Evolutionary conservation across 35 echinoderm and acorn worm genomes (phyloP).

Genomic region (Apostichopus californicus): DNA sequence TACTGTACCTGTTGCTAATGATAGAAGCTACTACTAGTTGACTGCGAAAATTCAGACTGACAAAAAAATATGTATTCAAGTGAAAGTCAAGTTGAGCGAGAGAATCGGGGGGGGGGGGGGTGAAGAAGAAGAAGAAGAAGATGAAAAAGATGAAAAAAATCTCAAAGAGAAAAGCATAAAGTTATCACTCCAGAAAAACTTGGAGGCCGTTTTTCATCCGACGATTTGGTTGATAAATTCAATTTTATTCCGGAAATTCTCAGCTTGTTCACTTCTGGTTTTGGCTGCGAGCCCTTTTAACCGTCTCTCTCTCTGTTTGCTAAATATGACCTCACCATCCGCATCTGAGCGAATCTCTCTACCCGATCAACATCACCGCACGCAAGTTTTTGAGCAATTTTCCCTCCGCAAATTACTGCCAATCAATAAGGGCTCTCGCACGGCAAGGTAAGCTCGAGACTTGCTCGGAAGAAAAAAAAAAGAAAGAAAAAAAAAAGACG

Average conservation of each 20-base stretch:
- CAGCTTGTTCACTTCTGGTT: constrained; percentile 5
- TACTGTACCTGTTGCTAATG: no score
- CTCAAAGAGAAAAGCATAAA: background rate
- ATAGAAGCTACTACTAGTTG: no score
- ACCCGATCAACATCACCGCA: constrained; percentile 14
- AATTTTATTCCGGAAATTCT: background rate
- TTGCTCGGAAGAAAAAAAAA: no score
- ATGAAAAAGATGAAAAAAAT: background rate
- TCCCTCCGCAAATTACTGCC: constrained; percentile 41
- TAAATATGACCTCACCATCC: background rate
- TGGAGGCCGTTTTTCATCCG: background rate
- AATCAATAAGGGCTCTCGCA: constrained; percentile 40
- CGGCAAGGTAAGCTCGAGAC: constrained; percentile 3
- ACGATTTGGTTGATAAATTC: background rate
- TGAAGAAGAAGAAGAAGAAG: background rate
- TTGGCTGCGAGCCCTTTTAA: background rate
- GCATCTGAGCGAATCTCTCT: background rate
- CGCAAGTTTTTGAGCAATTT: constrained; percentile 31
- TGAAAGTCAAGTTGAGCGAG: no score
- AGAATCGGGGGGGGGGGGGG: no score
- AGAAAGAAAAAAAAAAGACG: no score
- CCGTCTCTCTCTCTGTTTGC: background rate
- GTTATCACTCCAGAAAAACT: background rate
- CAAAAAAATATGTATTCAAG: no score
- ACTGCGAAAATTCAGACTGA: no score